Conservation (phyloP, 2,113 vertebrate species). For the Sterna hirundo region DNA sequence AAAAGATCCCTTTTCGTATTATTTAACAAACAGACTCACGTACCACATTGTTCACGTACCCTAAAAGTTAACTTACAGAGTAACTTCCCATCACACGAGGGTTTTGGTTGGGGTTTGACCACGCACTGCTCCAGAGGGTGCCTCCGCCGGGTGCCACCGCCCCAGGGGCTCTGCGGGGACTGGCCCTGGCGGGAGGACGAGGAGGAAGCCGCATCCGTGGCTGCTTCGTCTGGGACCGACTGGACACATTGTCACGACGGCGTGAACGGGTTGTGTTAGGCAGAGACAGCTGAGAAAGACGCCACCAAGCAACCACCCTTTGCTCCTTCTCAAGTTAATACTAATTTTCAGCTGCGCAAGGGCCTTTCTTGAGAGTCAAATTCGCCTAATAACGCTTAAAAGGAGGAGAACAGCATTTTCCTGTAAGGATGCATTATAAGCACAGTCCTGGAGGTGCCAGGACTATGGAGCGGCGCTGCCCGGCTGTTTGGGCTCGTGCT, state of each 20-base stretch:
- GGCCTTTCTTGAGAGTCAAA: background rate
- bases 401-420: rapidly evolving
- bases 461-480: rapidly evolving
- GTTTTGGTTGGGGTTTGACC: slow-evolving; percentile 7
- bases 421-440: rapidly evolving
- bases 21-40: background rate
- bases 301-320: background rate
- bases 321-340: rapidly evolving
- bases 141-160: background rate
- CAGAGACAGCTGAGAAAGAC: background rate
- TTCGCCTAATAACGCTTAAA: rapidly evolving
- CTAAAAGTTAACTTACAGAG: background rate
- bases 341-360: background rate
- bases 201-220: rapidly evolving
- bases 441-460: background rate
- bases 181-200: background rate
- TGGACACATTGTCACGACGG: rapidly evolving
- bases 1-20: slow-evolving; percentile 68
- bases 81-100: background rate
- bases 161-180: background rate
- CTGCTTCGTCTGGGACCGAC: rapidly evolving
- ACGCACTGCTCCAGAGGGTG: background rate
- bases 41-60: slow-evolving; percentile 63
- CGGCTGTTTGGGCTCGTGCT: rapidly evolving
- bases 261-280: rapidly evolving